Evolutionary conservation across 1,140 invertebrate genomes (phyloP), one percentile per base, ranked within the genome.

Genomic region (Cyphomyrmex costatus): DNA sequence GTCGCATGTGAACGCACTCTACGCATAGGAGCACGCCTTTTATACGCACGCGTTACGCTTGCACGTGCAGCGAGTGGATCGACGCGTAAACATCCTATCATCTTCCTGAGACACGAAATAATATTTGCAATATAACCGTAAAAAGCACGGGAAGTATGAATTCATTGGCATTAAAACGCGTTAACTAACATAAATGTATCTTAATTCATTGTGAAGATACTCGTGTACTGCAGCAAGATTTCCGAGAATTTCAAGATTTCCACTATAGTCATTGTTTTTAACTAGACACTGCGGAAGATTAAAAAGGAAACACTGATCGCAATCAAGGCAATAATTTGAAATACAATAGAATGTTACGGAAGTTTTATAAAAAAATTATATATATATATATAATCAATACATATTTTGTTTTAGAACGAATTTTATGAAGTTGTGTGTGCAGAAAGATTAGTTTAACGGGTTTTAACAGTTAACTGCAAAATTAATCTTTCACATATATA

Each of bases 1-100:
- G 88, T 90, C 65, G 80, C 53, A 79, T 33, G 73, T 60, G 79
- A 83, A 83, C 74, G 33, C 53, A 33, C 53, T 79, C 46, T 16
- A 8, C 27, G 53, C 65, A 76, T n/a, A 49, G 24, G 36, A 78
- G 36, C 24, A 46, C 36, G 53, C 56, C 36, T 83, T 60, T 71
- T 60, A 49, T 66, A 51, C 65, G 63, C 33, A 27, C 53, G 33
- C 24, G 6, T 71, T 73, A 73, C 46, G 63, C 63, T 56, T 70
- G 49, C 53, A 73, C 49, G 51, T 60, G 66, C 79, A 82, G 36
- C 66, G 19, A 82, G 66, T 36, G 68, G 66, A 66, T 79, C 60
- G 76, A 65, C 42, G 76, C 76, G 60, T 78, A 53, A 80, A 80
- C 63, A 51, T 68, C n/a, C 10, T 65, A 65, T 24, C 76, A 42